phyloP scores from a whole-genome alignment of 2,113 vertebrate species.

The Furnarius figulus region DNA sequence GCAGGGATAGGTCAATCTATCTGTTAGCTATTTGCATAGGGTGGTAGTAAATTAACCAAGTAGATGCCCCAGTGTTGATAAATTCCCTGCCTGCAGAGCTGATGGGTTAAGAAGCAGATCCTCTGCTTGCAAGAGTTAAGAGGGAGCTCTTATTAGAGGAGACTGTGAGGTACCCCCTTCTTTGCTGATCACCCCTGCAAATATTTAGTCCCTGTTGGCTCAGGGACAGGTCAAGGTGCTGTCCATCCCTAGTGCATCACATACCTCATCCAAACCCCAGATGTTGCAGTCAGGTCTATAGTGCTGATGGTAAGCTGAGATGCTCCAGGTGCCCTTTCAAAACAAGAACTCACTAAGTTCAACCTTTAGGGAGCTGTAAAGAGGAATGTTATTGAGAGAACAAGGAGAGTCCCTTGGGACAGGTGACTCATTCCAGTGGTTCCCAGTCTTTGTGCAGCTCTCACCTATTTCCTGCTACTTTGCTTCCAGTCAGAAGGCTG shows the following conservation, averaged over 20 bases:
- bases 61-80: not conserved
- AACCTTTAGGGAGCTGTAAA: not conserved
- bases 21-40: fast-evolving
- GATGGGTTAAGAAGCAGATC: not conserved
- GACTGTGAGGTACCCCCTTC: not conserved
- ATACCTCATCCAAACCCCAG: not conserved
- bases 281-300: not conserved
- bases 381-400: not conserved
- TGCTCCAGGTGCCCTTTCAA: not conserved
- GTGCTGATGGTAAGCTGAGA: not conserved
- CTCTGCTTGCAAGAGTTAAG: not conserved
- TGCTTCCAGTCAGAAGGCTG: not conserved
- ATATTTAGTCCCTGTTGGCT: not conserved
- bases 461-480: not conserved
- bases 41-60: not conserved
- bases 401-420: not conserved
- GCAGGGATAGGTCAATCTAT: not conserved
- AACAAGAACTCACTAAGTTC: not conserved
- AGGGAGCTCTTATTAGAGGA: not conserved
- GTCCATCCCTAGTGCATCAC: fast-evolving
- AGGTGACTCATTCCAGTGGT: not conserved
- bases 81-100: not conserved
- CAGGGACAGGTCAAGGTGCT: not conserved
- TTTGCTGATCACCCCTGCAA: not conserved
- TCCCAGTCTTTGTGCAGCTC: not conserved